Conservation (phyloP, 2,113 vertebrate species). For the Camelus bactrianus region DNA sequence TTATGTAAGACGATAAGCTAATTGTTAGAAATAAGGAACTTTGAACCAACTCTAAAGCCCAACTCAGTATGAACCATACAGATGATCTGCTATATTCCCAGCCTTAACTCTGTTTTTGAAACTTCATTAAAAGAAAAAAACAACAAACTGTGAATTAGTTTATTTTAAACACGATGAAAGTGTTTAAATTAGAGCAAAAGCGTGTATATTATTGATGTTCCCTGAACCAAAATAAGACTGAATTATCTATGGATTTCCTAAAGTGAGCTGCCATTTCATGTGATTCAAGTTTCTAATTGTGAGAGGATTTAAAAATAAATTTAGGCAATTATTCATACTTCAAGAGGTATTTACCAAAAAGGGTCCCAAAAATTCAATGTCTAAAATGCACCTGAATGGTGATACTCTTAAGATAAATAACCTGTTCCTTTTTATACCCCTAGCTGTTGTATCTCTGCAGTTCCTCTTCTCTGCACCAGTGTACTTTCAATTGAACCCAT, state of each 20-base stretch:
- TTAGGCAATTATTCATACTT: background rate
- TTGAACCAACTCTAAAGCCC: background rate
- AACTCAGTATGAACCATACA: background rate
- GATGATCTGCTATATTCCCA: background rate
- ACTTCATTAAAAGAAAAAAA: background rate
- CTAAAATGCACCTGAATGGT: background rate
- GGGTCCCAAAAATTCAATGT: background rate
- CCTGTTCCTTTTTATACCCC: background rate
- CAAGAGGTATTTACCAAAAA: background rate
- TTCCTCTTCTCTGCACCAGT: background rate
- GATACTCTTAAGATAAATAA: background rate
- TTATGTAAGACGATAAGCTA: background rate
- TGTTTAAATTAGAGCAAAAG: slow-evolving; percentile 1
- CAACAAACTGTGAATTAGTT: slow-evolving; percentile 44
- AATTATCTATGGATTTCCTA: background rate
- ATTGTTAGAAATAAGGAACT: background rate
- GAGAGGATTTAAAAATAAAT: background rate
- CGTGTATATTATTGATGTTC: background rate
- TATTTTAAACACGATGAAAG: background rate
- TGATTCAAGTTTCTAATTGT: slow-evolving; percentile 41
- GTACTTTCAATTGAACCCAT: background rate
- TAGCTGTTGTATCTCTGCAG: background rate
- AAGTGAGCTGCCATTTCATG: background rate
- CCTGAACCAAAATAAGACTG: slow-evolving; percentile 18
- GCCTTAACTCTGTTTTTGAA: background rate